Evolutionary conservation across 2,113 vertebrate species (phyloP).

Genomic region (Plecturocebus donacophilus): DNA sequence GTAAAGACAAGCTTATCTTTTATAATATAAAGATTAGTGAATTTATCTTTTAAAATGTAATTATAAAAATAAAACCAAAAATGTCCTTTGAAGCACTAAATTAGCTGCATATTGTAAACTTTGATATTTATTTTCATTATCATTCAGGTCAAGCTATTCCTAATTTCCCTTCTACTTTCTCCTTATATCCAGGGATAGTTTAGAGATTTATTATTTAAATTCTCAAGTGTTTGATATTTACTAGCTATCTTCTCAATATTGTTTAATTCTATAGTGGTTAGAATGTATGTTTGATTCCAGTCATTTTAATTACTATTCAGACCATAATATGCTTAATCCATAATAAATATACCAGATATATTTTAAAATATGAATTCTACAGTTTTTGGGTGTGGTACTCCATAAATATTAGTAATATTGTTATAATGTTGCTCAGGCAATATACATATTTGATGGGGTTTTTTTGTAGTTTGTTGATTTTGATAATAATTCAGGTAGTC

Average conservation of each 20-base stretch:
- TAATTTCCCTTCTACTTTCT: neutral
- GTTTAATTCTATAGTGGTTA: neutral
- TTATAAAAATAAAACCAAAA: neutral
- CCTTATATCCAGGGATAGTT: neutral
- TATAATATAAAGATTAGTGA: no score
- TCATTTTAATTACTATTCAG: neutral
- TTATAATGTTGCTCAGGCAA: neutral
- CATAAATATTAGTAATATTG: neutral
- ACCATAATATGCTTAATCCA: neutral
- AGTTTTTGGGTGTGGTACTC: neutral
- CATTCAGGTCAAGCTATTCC: neutral
- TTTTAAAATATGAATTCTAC: neutral
- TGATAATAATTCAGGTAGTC: neutral
- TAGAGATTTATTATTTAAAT: neutral
- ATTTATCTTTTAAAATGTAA: no score
- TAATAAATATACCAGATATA: neutral
- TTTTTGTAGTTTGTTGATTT: neutral
- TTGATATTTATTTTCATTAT: neutral
- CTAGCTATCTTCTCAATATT: neutral
- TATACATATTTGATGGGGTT: neutral
- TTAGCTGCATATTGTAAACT: neutral
- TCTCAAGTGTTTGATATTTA: neutral
- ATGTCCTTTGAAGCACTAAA: neutral
- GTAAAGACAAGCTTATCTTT: no score
- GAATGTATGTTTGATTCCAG: neutral